These are phyloP conservation scores for Neoniphon sammara DNA, from an alignment of 2,797 vertebrate genomes.

Conservation along the genomic window DNA sequence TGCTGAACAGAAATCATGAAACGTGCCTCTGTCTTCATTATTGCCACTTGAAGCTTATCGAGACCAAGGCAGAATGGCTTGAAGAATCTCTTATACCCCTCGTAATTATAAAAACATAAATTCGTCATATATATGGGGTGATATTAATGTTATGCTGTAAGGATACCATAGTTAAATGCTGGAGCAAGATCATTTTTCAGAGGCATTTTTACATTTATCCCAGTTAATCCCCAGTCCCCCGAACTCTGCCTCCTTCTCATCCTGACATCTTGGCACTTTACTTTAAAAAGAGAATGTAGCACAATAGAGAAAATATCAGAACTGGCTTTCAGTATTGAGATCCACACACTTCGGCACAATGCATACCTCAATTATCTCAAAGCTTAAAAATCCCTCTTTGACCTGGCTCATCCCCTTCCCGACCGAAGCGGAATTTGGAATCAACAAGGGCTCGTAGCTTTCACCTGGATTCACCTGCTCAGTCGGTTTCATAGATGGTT, in stretches of 20 bases:
- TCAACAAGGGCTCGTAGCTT: conserved; percentile 17
- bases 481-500: no score
- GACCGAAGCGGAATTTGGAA: conserved; percentile 1
- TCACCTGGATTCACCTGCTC: background rate
- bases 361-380: background rate
- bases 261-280: background rate
- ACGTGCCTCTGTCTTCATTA: conserved; percentile 59
- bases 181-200: background rate
- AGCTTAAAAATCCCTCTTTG: background rate
- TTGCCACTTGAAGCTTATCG: conserved; percentile 60
- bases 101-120: conserved; percentile 45
- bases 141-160: conserved; percentile 1
- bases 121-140: conserved; percentile 20
- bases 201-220: conserved; percentile 6
- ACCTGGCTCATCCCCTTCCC: background rate
- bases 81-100: conserved; percentile 7
- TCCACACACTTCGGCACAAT: background rate
- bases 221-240: background rate
- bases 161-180: background rate
- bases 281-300: background rate
- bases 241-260: background rate
- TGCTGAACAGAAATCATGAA: conserved; percentile 60
- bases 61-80: conserved; percentile 36
- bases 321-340: background rate
- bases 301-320: background rate